Base-by-base conservation (phyloP, 2,113 vertebrate genomes). In the Choloepus hoffmanni region DNA sequence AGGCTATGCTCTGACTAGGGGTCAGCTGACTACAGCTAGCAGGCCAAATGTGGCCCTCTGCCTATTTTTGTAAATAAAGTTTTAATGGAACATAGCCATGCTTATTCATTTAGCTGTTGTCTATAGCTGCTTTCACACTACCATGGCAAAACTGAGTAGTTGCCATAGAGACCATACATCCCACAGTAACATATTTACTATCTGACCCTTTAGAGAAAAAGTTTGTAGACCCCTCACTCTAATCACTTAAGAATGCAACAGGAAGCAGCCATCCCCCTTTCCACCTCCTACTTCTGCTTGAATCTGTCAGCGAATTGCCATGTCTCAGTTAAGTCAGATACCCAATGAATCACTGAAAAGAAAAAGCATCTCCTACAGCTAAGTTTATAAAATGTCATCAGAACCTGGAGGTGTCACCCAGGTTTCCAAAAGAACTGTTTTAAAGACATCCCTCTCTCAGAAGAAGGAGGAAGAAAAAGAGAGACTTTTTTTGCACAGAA, bases 61-160 rank as follows among this genome's bases (percentile, higher is more conserved):
- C 65, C 60, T 19, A 13, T 30, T 90, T 91, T 14, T 33, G 11
- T 67, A 30, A 88, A 79, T 89, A 85, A 89, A 95, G 86, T 87
- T 90, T 96, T 96, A 82, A 43, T 65, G 33, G 94, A 86, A 95
- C 55, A 40, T 10, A 79, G 73, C 24, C 36, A 30, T 40, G 19
- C 40, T 77, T 45, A 7, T 60, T 84, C n/a, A 16, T 45, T 95
- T n/a, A 19, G 18, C 15, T 24, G 30, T 3, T 4, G 50, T 83
- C 72, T 19, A 12, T 1, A 55, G 67, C 43, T 45, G 76, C 88
- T 55, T 85, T 36, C 23, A 16, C 24, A 74, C n/a, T 48, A 7
- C 48, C 30, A 24, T 6, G 40, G 16, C 26, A 36, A 45, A 68
- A 53, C 3, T 26, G 16, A 53, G 18, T 21, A 19, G 36, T 33